Evolutionary conservation across 2,888 invertebrate genomes (phyloP), one percentile per base, ranked within the genome.

Genomic region (Phyto melanocephala): DNA sequence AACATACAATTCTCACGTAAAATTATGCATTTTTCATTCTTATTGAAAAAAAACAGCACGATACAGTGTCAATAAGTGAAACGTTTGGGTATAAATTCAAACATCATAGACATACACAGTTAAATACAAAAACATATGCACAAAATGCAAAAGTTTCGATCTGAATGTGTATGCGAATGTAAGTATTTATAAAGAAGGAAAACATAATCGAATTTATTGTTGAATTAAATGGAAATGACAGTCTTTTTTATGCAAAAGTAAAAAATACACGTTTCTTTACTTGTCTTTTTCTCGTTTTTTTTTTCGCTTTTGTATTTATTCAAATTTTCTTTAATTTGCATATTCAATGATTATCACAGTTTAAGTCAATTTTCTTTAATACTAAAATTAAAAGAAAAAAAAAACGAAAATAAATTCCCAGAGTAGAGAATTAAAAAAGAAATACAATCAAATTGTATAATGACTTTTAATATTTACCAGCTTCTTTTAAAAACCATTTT

Each of bases 291-390:
- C 10, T 42, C 17, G 8, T n/a, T 50, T 50, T 15, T n/a, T 22
- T 40, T 13, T 33, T 33, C n/a, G n/a, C n/a, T n/a, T 4, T 47
- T 20, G 37, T 56, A 50, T 77, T 70, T 77, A 77, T 70, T 63
- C 37, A 63, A 78, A 63, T 71, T 24, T 67, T 63, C 42, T 35
- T 78, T 70, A 70, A 81, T 81, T 78, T 81, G 81, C 78, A 81
- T 78, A 81, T 78, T 81, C 58, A 65, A 75, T 78, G 81, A 75
- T 78, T 81, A 78, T 81, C 70, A 52, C 62, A 70, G 50, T 52
- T 81, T 68, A 81, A 78, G 78, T 50, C 70, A 81, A 75, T 81
- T 81, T 72, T 77, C 28, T 42, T 60, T 22, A 75, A 15, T 20
- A 15, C n/a, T 60, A 42, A 52, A 20, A 63, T 42, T 24, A 20